Evolutionary conservation across 1,140 invertebrate genomes (phyloP).

Genomic region (Platorchestia sp.): DNA sequence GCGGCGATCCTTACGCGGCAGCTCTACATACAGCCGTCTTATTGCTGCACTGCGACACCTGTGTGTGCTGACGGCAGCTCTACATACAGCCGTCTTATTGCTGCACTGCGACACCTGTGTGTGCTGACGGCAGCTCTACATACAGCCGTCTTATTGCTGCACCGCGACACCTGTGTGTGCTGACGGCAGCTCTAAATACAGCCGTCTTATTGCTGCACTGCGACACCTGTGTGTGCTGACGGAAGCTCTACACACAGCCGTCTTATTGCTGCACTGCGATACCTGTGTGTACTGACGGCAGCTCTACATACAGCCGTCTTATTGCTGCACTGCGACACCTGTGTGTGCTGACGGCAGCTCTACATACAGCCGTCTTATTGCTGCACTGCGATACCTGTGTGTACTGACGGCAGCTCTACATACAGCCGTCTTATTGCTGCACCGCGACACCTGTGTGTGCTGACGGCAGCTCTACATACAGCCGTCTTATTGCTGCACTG

Average conservation of each 20-base stretch:
- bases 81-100: constrained; percentile 11
- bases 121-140: background rate
- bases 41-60: constrained; percentile 41
- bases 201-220: constrained; percentile 14
- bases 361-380: too few relatives aligned
- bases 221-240: constrained; percentile 2
- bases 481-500: too few relatives aligned
- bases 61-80: constrained; percentile 11
- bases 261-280: constrained; percentile 11
- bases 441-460: too few relatives aligned
- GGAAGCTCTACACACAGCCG: background rate
- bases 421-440: too few relatives aligned
- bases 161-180: constrained; percentile 9
- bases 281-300: too few relatives aligned
- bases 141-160: constrained; percentile 15
- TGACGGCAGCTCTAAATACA: background rate
- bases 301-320: too few relatives aligned
- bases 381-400: too few relatives aligned
- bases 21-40: constrained; percentile 34
- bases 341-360: too few relatives aligned
- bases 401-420: too few relatives aligned
- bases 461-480: too few relatives aligned
- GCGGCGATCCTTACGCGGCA: background rate
- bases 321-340: too few relatives aligned
- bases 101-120: constrained; percentile 18